Evolutionary conservation across 2,888 invertebrate genomes (phyloP).

Genomic region (Hermodice carunculata): DNA sequence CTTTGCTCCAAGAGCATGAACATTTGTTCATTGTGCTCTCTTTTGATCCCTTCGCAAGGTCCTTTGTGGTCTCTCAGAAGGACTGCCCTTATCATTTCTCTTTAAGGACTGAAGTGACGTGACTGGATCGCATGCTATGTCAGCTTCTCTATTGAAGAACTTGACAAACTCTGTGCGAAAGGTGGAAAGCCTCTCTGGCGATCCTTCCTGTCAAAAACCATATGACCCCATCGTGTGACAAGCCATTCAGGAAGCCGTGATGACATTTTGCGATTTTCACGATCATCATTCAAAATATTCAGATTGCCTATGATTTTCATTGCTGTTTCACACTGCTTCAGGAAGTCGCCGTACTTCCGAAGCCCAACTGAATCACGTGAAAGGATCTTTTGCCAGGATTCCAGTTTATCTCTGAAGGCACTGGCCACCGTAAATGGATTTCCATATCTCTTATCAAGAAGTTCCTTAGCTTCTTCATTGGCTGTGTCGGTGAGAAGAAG

Average conservation of each 20-base stretch:
- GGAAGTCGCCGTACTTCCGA: slow-evolving; percentile 31
- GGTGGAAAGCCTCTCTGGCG: slow-evolving; percentile 13
- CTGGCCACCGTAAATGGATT: slow-evolving; percentile 30
- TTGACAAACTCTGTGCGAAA: slow-evolving; percentile 34
- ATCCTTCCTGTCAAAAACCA: slow-evolving; percentile 23
- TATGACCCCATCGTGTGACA: slow-evolving; percentile 23
- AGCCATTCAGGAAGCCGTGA: slow-evolving; percentile 41
- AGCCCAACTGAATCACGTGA: slow-evolving; percentile 23
- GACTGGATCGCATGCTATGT: slow-evolving; percentile 38
- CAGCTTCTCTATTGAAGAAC: slow-evolving; percentile 31
- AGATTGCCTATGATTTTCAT: slow-evolving; percentile 18
- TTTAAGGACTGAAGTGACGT: slow-evolving; percentile 18
- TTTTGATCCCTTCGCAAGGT: no score
- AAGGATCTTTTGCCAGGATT: slow-evolving; percentile 29
- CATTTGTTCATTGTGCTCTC: no score
- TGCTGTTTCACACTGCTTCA: slow-evolving; percentile 30
- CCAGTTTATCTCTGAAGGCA: slow-evolving; percentile 35
- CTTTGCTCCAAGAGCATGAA: no score
- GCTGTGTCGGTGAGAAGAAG: slow-evolving; percentile 24
- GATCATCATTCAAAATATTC: slow-evolving; percentile 7
- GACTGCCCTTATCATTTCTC: neutral
- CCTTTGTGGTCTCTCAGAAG: neutral
- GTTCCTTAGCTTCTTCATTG: slow-evolving; percentile 28
- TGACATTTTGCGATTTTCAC: no score
- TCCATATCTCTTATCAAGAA: slow-evolving; percentile 37